A percentile compares a stretch with the other conserved stretches of the same genome.
Conservation (phyloP, 2,113 vertebrate genomes). For the Plectropomus leopardus region DNA sequence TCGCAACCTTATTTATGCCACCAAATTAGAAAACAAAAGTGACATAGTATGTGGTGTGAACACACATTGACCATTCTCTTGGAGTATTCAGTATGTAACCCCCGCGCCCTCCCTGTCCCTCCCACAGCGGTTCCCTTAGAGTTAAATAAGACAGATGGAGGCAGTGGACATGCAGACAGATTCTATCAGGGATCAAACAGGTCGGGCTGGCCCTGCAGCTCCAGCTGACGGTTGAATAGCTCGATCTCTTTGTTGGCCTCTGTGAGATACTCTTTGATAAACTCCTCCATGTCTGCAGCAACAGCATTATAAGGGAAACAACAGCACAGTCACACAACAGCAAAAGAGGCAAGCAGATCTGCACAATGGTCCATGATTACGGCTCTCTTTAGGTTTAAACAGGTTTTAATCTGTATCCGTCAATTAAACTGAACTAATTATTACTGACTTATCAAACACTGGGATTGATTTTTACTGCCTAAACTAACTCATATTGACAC, state of each 20-base stretch:
- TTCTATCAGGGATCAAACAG: slow-evolving; percentile 89
- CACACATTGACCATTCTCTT: slow-evolving; percentile 36
- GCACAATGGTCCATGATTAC: background rate
- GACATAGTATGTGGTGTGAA: slow-evolving; percentile 26
- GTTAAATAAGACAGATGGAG: slow-evolving; percentile 48
- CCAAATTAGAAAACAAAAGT: slow-evolving; percentile 36
- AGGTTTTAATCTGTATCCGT: background rate
- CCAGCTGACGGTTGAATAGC: slow-evolving; percentile 92
- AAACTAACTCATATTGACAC: background rate
- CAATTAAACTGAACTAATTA: background rate
- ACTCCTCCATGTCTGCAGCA: slow-evolving; percentile 93
- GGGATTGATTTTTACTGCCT: background rate
- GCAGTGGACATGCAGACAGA: slow-evolving; percentile 29
- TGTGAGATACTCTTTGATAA: slow-evolving; percentile 92
- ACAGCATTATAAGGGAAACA: slow-evolving; percentile 82
- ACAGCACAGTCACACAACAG: background rate
- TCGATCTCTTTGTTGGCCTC: slow-evolving; percentile 94
- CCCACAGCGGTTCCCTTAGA: slow-evolving; percentile 25
- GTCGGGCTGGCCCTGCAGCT: slow-evolving; percentile 89
- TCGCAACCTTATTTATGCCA: background rate
- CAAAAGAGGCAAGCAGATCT: background rate
- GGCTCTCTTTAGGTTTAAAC: background rate
- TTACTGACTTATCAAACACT: background rate
- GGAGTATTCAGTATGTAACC: slow-evolving; percentile 27
- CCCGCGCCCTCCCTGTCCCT: slow-evolving; percentile 23